A percentile compares a stretch with the other conserved stretches of the same genome.
These are phyloP conservation scores for Venustaconcha ellipsiformis DNA, from an alignment of 1,140 invertebrate species.

Conservation along the genomic window DNA sequence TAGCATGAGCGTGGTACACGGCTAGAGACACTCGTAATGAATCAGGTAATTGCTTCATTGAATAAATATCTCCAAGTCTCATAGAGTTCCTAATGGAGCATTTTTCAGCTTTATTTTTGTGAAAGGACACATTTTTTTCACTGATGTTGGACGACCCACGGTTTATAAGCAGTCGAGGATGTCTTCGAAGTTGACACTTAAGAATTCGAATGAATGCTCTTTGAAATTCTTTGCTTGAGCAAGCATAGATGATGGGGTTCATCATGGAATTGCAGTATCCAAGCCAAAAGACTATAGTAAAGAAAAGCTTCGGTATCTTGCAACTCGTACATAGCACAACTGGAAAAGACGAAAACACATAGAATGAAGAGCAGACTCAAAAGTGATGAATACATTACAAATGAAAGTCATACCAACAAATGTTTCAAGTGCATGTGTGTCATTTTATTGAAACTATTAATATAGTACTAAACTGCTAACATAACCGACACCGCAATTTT, in stretches of 20 bases:
- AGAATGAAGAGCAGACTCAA: neutral
- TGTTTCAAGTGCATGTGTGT: too few relatives aligned
- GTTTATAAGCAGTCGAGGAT: slow-evolving; percentile 30
- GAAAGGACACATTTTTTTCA: neutral
- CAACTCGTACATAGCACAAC: slow-evolving; percentile 66
- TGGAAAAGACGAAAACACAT: slow-evolving; percentile 40
- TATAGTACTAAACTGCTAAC: too few relatives aligned
- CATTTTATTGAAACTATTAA: too few relatives aligned
- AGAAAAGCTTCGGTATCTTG: slow-evolving; percentile 57
- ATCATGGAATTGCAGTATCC: slow-evolving; percentile 79
- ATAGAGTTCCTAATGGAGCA: neutral
- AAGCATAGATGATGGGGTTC: slow-evolving; percentile 98
- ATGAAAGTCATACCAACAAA: too few relatives aligned
- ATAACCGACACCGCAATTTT: too few relatives aligned
- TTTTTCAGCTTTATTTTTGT: neutral
- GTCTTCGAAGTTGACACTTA: slow-evolving; percentile 32
- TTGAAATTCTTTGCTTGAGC: slow-evolving; percentile 95
- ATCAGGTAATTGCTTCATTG: too few relatives aligned
- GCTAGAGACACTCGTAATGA: too few relatives aligned
- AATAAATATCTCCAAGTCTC: neutral
- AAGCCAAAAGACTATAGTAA: slow-evolving; percentile 77
- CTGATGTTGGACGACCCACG: neutral
- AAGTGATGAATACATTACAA: too few relatives aligned
- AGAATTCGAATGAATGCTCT: slow-evolving; percentile 71
- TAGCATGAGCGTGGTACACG: too few relatives aligned